phyloP scores from a whole-genome alignment of 2,113 vertebrate species.

The Dicrurus megarhynchus region DNA sequence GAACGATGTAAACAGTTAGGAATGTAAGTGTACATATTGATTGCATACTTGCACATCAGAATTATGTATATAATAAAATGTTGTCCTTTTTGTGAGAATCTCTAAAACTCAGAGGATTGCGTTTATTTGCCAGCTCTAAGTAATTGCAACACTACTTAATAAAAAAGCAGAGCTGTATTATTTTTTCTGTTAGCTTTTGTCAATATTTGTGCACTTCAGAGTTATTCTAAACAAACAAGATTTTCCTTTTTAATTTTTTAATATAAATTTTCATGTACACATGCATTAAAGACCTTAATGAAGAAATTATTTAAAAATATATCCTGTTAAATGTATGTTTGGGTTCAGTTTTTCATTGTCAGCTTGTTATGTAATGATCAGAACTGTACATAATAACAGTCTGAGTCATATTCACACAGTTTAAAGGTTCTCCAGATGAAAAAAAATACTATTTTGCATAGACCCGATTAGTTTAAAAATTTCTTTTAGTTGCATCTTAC shows the following conservation, averaged over 20 bases:
- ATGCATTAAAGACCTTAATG: slow-evolving; percentile 75
- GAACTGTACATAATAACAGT: neutral
- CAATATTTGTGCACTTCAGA: slow-evolving; percentile 78
- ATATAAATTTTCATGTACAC: slow-evolving; percentile 76
- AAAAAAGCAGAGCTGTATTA: slow-evolving; percentile 70
- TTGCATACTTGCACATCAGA: slow-evolving; percentile 88
- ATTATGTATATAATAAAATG: slow-evolving; percentile 81
- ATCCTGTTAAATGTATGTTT: slow-evolving; percentile 52
- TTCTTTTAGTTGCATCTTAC: neutral
- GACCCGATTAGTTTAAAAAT: neutral
- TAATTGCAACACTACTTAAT: slow-evolving; percentile 68
- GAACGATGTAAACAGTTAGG: slow-evolving; percentile 77
- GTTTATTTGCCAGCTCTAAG: slow-evolving; percentile 56
- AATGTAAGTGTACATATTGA: slow-evolving; percentile 82
- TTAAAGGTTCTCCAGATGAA: neutral
- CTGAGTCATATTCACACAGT: neutral
- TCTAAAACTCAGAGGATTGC: slow-evolving; percentile 65
- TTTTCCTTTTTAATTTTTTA: slow-evolving; percentile 79
- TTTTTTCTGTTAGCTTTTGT: slow-evolving; percentile 78
- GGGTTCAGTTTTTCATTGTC: slow-evolving; percentile 10
- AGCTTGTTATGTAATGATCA: neutral
- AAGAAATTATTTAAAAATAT: slow-evolving; percentile 70
- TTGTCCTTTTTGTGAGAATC: slow-evolving; percentile 78
- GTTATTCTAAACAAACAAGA: slow-evolving; percentile 73
- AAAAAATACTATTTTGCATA: neutral